A percentile compares a stretch with the other conserved stretches of the same genome.
phyloP scores from a whole-genome alignment of 2,113 vertebrate genomes.

The Ceuthmochares aereus region DNA sequence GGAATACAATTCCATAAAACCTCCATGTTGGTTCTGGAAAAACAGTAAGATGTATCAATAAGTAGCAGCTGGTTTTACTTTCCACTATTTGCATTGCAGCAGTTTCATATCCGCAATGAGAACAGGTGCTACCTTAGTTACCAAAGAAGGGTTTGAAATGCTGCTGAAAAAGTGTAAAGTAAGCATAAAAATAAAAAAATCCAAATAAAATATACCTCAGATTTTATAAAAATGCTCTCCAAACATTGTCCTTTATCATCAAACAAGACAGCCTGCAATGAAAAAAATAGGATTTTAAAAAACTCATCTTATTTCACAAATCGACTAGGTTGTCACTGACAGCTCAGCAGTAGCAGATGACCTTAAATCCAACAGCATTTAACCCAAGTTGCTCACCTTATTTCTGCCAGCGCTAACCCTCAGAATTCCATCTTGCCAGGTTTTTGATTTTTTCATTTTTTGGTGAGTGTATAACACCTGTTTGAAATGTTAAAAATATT shows the following conservation, averaged over 20 bases:
- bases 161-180: neutral
- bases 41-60: neutral
- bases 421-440: constrained; percentile 83
- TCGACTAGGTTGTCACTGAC: neutral
- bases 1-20: neutral
- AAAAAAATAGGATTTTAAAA: neutral
- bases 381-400: constrained; percentile 65
- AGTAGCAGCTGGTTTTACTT: neutral
- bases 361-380: neutral
- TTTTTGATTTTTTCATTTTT: constrained; percentile 83
- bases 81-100: neutral
- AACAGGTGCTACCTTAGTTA: neutral
- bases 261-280: constrained; percentile 75
- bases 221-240: constrained; percentile 80
- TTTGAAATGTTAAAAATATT: neutral
- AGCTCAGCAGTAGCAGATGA: neutral
- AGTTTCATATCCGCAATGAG: neutral
- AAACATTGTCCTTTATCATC: constrained; percentile 80
- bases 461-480: constrained; percentile 84
- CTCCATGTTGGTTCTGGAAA: neutral
- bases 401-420: constrained; percentile 62
- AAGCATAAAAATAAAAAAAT: neutral
- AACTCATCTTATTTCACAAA: neutral
- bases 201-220: constrained; percentile 66
- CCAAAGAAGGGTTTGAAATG: neutral